Evolutionary conservation across 2,888 invertebrate species (phyloP).

Genomic region (Cataglyphis livida): DNA sequence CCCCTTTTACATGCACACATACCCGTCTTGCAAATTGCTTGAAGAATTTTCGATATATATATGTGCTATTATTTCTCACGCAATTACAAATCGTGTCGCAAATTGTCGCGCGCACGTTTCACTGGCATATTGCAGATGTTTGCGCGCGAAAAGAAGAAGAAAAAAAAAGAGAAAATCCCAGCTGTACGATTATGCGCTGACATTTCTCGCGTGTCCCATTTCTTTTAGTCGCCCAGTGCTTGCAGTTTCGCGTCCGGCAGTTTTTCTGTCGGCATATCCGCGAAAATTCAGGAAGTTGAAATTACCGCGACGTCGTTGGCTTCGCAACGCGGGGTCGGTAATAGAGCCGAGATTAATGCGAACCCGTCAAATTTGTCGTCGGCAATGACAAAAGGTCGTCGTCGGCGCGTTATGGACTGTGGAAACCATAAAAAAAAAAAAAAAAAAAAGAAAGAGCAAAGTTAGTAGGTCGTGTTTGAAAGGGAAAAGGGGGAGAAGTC

Average conservation of each 20-base stretch:
- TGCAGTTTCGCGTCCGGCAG: constrained; percentile 54
- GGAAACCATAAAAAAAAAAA: constrained; percentile 3
- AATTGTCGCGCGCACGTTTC: constrained; percentile 21
- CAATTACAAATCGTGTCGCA: constrained; percentile 27
- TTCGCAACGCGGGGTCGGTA: constrained; percentile 61
- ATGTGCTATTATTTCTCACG: constrained; percentile 15
- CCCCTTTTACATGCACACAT: too few relatives aligned
- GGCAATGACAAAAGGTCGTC: constrained; percentile 74
- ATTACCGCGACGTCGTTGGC: constrained; percentile 58
- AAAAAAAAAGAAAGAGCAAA: neutral
- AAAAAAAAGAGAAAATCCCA: constrained; percentile 11
- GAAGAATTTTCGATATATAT: constrained; percentile 2
- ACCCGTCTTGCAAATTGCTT: neutral
- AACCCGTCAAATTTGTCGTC: constrained; percentile 78
- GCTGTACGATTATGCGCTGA: constrained; percentile 41
- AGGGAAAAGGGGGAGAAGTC: constrained; percentile 57
- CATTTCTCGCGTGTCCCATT: constrained; percentile 42
- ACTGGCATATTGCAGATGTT: constrained; percentile 31
- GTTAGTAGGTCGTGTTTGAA: constrained; percentile 25
- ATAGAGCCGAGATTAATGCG: constrained; percentile 78
- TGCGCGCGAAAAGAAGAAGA: neutral
- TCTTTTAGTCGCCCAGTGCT: constrained; percentile 34
- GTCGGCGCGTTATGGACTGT: constrained; percentile 42
- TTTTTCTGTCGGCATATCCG: constrained; percentile 49
- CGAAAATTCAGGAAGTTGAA: constrained; percentile 59